phyloP scores from a whole-genome alignment of 2,113 vertebrate genomes.

The Chamaea fasciata region DNA sequence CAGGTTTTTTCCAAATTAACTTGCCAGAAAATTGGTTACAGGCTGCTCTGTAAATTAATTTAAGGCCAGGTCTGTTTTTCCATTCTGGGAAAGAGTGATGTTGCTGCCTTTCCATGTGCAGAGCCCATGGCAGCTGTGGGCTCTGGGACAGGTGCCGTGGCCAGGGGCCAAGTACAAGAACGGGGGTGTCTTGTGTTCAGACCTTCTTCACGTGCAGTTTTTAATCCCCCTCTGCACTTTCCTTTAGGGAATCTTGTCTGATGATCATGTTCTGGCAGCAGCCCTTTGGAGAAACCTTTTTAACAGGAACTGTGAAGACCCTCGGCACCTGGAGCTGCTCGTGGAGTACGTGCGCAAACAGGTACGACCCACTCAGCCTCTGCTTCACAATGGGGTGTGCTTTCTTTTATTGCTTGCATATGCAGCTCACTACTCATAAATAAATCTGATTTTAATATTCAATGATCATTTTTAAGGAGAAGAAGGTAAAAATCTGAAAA shows the following conservation, averaged over 20 bases:
- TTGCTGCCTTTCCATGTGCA: background rate
- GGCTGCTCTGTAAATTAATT: background rate
- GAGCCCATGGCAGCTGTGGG: background rate
- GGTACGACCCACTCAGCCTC: constrained; percentile 59
- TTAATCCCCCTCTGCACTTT: background rate
- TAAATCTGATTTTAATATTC: background rate
- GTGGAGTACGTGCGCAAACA: constrained; percentile 98
- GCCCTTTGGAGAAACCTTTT: constrained; percentile 96
- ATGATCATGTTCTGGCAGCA: constrained; percentile 87
- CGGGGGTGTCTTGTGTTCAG: background rate
- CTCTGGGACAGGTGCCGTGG: background rate
- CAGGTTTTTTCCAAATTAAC: background rate
- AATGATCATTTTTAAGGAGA: background rate
- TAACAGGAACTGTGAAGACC: constrained; percentile 87
- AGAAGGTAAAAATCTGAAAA: background rate
- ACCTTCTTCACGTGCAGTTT: background rate
- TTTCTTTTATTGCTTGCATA: background rate
- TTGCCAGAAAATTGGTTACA: background rate
- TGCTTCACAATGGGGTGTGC: background rate
- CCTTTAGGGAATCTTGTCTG: constrained; percentile 88
- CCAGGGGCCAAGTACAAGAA: background rate
- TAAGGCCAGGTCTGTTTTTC: background rate
- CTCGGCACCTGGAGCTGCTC: constrained; percentile 86
- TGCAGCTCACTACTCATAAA: background rate
- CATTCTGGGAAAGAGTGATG: background rate